phyloP scores from a whole-genome alignment of 2,797 vertebrate genomes.

The Zalophus californianus region DNA sequence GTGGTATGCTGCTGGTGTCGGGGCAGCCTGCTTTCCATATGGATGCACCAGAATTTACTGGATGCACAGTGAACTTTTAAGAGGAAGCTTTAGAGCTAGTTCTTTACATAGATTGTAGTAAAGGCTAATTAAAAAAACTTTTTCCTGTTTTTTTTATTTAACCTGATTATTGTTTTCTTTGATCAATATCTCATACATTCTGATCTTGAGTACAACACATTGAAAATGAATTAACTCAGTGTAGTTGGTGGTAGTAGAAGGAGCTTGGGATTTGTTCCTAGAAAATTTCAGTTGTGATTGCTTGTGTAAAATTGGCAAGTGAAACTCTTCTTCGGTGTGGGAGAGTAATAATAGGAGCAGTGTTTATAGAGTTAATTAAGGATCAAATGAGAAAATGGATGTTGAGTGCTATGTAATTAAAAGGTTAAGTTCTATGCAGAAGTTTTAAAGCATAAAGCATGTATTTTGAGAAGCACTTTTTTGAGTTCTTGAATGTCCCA shows the following conservation, averaged over 20 bases:
- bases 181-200: neutral
- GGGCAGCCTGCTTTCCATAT: neutral
- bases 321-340: neutral
- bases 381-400: neutral
- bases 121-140: neutral
- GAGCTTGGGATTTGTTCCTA: neutral
- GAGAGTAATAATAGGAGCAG: neutral
- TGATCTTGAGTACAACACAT: neutral
- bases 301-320: neutral
- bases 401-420: neutral
- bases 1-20: neutral
- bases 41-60: neutral
- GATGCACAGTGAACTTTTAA: neutral
- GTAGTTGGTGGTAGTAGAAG: neutral
- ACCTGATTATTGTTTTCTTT: neutral
- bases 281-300: neutral
- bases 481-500: neutral
- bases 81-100: neutral
- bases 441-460: neutral
- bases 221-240: neutral
- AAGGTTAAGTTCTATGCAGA: neutral
- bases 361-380: neutral
- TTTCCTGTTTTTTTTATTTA: neutral
- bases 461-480: neutral
- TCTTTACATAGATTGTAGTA: neutral